Evolutionary conservation across 1,140 invertebrate genomes (phyloP), one percentile per base, ranked within the genome.

Genomic region (Anastrepha obliqua): DNA sequence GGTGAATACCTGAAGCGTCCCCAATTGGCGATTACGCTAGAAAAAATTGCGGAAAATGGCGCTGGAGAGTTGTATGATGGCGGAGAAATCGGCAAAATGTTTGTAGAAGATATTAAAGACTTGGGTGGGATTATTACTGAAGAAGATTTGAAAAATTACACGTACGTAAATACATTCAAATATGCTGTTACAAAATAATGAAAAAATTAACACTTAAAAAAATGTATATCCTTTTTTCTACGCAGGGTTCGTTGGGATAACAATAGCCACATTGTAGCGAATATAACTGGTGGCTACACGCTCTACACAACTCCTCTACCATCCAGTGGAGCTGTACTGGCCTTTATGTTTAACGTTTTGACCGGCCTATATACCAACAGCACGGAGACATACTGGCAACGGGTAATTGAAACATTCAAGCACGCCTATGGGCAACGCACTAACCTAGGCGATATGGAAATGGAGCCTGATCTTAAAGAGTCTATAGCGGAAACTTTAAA

Each of bases 371-470:
- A 95, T 20, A 92, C 95, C 62, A 93, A 94, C 3, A 94, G 95
- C 87, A 88, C 90, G 55, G 81, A 89, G 0, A 58, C 91, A 7
- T 95, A 94, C 89, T 96, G 95, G 94, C 98, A 99, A 89, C 95
- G 97, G 62, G 95, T 98, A 17, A 94, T 97, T 2, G 98, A 99
- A 94, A 95, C 97, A 2, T 98, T 98, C 90, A 99, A 99, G 93
- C 99, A 97, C 95, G 98, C 96, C 51, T 99, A 98, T 93, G 98
- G 97, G 0, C 95, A 95, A 89, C 94, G 98, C 87, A 97, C 97
- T 2, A 94, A 96, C 89, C 94, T 99, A 59, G 99, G 97, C 8
- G 99, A 99, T 95, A 95, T 96, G 51, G 91, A 94, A 62, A 97
- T 94, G 89, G 92, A 94, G 62, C 89, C 91, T 2, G 90, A 88